phyloP scores from a whole-genome alignment of 2,888 invertebrate genomes.

The Exephanes ischioxanthus region DNA sequence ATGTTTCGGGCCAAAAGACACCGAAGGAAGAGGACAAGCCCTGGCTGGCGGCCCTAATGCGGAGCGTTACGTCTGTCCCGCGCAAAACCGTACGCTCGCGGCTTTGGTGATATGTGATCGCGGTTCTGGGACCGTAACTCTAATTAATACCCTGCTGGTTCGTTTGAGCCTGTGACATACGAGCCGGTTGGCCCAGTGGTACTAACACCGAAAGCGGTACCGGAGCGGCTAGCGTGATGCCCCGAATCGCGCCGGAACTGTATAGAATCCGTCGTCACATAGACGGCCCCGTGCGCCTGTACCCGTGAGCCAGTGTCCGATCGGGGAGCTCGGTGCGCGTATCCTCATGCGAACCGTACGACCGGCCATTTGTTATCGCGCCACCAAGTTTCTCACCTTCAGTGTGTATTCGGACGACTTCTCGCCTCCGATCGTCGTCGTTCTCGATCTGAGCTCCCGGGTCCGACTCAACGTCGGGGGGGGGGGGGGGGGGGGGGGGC shows the following conservation, averaged over 20 bases:
- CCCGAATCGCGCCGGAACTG: constrained; percentile 81
- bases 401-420: constrained; percentile 2
- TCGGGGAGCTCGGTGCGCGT: constrained; percentile 31
- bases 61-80: constrained; percentile 35
- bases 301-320: constrained; percentile 44
- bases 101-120: constrained; percentile 84
- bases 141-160: constrained; percentile 84
- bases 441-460: not conserved
- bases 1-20: too few relatives aligned
- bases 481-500: constrained; percentile 16
- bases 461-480: not conserved
- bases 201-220: constrained; percentile 23
- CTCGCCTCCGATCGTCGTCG: constrained; percentile 7
- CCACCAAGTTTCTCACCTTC: constrained; percentile 73
- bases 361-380: constrained; percentile 80
- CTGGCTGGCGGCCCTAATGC: too few relatives aligned
- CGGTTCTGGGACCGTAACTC: constrained; percentile 82
- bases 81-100: constrained; percentile 63
- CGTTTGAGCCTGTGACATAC: constrained; percentile 84
- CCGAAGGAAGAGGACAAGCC: too few relatives aligned
- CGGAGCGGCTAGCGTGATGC: constrained; percentile 61
- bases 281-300: constrained; percentile 16
- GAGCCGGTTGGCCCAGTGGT: constrained; percentile 78
- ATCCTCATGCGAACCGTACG: constrained; percentile 72
- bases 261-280: constrained; percentile 67